A percentile compares a stretch with the other conserved stretches of the same genome.
Evolutionary conservation across 2,797 vertebrate genomes (phyloP).

Genomic region (Mus caroli): DNA sequence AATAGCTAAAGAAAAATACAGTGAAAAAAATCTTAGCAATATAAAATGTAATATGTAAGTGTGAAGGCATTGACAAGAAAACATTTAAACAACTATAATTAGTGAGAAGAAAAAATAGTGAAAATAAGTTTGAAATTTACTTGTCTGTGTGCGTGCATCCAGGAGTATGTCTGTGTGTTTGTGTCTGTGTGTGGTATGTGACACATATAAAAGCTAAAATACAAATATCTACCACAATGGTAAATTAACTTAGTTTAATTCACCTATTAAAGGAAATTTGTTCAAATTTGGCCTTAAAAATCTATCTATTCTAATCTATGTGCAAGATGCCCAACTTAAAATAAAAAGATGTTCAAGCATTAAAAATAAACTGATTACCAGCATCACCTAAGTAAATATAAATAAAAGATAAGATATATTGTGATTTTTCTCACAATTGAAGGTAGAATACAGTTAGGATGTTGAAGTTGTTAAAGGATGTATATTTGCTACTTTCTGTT

Average conservation of each 20-base stretch:
- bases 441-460: neutral
- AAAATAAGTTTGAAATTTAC: neutral
- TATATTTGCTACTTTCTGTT: neutral
- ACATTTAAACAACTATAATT: neutral
- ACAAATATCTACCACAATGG: neutral
- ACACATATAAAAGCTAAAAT: neutral
- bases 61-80: neutral
- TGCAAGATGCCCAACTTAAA: neutral
- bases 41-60: neutral
- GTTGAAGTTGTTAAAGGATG: neutral
- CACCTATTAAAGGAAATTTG: neutral
- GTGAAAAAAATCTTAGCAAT: neutral
- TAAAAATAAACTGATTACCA: neutral
- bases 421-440: neutral
- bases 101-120: neutral
- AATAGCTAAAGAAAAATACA: no score
- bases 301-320: neutral
- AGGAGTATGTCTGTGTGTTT: neutral
- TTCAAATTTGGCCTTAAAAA: neutral
- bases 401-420: neutral
- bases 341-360: neutral
- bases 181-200: neutral
- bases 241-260: neutral
- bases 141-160: neutral
- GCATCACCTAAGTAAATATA: neutral